These are phyloP conservation scores for Pheosia gnoma DNA, from an alignment of 2,888 invertebrate genomes.

Conservation along the genomic window DNA sequence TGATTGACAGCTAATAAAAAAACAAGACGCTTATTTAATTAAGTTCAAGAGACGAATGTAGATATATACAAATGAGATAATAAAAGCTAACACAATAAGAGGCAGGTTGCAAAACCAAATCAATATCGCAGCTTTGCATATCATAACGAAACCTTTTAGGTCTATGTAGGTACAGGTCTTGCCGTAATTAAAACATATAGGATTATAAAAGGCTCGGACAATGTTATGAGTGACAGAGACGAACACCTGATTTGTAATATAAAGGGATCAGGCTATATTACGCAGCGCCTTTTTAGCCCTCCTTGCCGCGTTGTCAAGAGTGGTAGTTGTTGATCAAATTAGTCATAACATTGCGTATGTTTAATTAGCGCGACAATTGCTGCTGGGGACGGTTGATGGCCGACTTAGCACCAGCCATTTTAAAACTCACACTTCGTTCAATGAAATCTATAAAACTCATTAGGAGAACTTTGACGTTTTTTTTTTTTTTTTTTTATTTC, in stretches of 20 bases:
- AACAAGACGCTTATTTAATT: conserved; percentile 2
- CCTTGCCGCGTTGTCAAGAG: conserved; percentile 40
- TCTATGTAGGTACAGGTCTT: too few relatives aligned
- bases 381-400: conserved; percentile 32
- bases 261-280: background rate
- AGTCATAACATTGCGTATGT: conserved; percentile 71
- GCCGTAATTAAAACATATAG: too few relatives aligned
- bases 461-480: background rate
- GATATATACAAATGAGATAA: too few relatives aligned
- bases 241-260: too few relatives aligned
- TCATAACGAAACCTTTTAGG: too few relatives aligned
- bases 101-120: too few relatives aligned
- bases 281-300: conserved; percentile 32
- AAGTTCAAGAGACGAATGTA: too few relatives aligned
- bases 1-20: conserved; percentile 5
- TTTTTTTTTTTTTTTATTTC: too few relatives aligned
- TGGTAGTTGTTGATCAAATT: conserved; percentile 70
- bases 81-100: too few relatives aligned
- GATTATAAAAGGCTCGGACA: too few relatives aligned
- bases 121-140: too few relatives aligned
- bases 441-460: background rate
- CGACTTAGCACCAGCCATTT: background rate
- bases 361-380: conserved; percentile 77
- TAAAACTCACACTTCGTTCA: background rate
- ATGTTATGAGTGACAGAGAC: too few relatives aligned